Conservation (phyloP, 2,113 vertebrate species). For the Oryzias celebensis region DNA sequence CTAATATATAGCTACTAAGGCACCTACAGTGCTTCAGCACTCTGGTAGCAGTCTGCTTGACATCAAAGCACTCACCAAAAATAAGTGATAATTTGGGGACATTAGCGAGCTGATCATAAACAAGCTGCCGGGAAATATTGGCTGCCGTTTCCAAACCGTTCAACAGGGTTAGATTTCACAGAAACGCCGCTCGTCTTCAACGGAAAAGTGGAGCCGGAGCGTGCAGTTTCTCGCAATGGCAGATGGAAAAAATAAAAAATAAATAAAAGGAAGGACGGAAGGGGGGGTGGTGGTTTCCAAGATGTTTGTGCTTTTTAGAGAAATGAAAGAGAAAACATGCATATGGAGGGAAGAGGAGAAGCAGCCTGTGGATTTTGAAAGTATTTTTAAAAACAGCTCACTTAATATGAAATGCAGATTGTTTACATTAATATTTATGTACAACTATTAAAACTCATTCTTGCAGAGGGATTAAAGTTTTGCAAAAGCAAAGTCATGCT, state of each 20-base stretch:
- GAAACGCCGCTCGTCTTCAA: slow-evolving; percentile 28
- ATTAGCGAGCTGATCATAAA: slow-evolving; percentile 23
- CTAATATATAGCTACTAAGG: slow-evolving; percentile 36
- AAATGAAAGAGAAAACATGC: slow-evolving; percentile 61
- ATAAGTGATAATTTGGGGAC: slow-evolving; percentile 24
- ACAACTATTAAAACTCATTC: too few species aligned
- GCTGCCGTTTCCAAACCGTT: slow-evolving; percentile 22
- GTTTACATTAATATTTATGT: too few species aligned
- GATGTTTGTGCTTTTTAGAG: slow-evolving; percentile 60
- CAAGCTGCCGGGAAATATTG: slow-evolving; percentile 20
- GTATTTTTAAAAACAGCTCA: not conserved
- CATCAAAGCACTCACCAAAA: slow-evolving; percentile 15
- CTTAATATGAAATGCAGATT: not conserved
- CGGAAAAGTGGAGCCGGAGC: slow-evolving; percentile 18
- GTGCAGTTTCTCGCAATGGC: slow-evolving; percentile 42
- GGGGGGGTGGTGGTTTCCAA: slow-evolving; percentile 37
- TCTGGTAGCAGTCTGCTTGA: slow-evolving; percentile 2
- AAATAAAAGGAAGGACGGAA: not conserved
- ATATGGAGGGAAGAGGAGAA: slow-evolving; percentile 48
- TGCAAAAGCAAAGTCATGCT: too few species aligned
- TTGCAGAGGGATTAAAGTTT: too few species aligned
- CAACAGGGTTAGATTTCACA: slow-evolving; percentile 31
- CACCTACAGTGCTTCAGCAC: slow-evolving; percentile 7
- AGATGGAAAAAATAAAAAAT: slow-evolving; percentile 50
- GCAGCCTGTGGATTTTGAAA: too few species aligned